Conservation (phyloP, 2,113 vertebrate species). For the Pogonocichla stellata region DNA sequence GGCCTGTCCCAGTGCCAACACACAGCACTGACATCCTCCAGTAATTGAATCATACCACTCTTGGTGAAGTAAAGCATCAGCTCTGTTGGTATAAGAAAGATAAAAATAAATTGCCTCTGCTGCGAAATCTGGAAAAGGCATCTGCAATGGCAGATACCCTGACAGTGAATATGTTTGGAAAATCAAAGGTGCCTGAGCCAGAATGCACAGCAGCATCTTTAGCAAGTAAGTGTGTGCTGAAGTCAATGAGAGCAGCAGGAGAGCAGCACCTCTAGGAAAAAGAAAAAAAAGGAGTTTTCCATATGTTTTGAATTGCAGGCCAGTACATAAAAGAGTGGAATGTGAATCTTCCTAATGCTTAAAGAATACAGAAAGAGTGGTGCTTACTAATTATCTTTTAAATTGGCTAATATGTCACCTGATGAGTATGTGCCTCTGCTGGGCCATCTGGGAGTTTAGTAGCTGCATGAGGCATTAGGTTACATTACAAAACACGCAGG, state of each 20-base stretch:
- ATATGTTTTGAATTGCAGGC: background rate
- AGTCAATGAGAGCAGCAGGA: background rate
- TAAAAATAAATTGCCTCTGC: background rate
- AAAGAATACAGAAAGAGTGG: background rate
- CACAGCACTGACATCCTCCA: background rate
- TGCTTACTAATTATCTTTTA: constrained; percentile 50
- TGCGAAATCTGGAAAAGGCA: background rate
- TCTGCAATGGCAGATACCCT: background rate
- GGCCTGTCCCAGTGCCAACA: background rate
- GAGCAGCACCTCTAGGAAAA: background rate
- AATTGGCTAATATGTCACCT: constrained; percentile 62
- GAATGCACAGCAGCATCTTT: background rate
- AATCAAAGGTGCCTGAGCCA: background rate
- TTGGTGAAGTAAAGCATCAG: background rate
- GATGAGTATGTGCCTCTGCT: constrained; percentile 33
- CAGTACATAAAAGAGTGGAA: background rate
- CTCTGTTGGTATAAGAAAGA: background rate
- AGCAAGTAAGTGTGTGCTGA: background rate
- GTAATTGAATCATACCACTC: background rate
- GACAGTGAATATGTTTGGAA: background rate
- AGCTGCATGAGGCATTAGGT: constrained; percentile 30
- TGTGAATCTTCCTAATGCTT: constrained; percentile 24
- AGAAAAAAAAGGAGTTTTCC: background rate
- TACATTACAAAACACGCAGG: constrained; percentile 16
- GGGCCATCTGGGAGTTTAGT: constrained; percentile 43